A percentile compares a stretch with the other conserved stretches of the same genome.
Evolutionary conservation across 2,888 invertebrate species (phyloP).

Genomic region (Sycophila texana): DNA sequence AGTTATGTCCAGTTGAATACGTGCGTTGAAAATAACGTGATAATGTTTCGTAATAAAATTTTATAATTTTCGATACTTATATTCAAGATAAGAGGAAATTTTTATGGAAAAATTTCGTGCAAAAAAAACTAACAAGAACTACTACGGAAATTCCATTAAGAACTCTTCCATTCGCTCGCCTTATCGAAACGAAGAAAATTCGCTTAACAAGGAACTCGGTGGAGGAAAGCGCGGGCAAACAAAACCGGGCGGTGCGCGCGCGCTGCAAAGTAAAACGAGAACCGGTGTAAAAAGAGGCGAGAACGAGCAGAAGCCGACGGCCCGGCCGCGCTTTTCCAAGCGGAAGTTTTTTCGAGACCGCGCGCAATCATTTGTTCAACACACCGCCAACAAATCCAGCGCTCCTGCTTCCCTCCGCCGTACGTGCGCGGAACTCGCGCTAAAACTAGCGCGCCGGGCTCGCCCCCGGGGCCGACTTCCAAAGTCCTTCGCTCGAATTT

Average conservation of each 20-base stretch:
- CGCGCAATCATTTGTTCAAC: constrained; percentile 73
- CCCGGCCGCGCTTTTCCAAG: constrained; percentile 58
- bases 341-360: constrained; percentile 68
- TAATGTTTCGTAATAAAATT: no score
- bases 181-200: background rate
- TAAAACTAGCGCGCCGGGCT: no score
- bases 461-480: no score
- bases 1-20: no score
- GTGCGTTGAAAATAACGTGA: no score
- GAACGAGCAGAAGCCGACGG: constrained; percentile 52
- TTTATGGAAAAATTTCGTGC: no score
- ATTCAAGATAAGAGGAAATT: no score
- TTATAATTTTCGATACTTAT: no score
- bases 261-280: constrained; percentile 5
- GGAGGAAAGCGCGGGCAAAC: background rate
- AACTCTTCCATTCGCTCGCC: no score
- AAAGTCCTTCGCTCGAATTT: no score
- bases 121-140: no score
- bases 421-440: background rate
- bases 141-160: no score
- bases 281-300: constrained; percentile 40
- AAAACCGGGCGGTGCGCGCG: background rate
- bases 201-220: background rate
- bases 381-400: constrained; percentile 73
- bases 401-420: constrained; percentile 55